A percentile compares a stretch with the other conserved stretches of the same genome.
These are phyloP conservation scores for Ochlodes sylvanus DNA, from an alignment of 2,888 invertebrate species.

Conservation along the genomic window DNA sequence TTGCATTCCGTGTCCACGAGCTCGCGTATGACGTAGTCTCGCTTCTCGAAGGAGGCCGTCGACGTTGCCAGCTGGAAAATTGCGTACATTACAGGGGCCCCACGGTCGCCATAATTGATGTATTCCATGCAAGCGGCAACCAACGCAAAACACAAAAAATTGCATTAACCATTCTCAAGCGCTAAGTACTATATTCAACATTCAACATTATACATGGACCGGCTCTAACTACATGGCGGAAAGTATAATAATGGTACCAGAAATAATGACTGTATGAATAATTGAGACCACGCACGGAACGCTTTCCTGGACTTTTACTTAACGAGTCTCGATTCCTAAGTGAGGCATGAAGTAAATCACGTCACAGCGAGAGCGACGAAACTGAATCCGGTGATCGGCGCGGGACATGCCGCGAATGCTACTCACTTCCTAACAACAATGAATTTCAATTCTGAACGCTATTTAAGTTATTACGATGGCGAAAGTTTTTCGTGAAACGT, in stretches of 20 bases:
- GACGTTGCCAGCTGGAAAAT: slow-evolving; percentile 76
- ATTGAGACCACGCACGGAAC: slow-evolving; percentile 62
- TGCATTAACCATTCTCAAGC: slow-evolving; percentile 47
- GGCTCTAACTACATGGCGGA: slow-evolving; percentile 50
- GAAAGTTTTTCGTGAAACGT: slow-evolving; percentile 8
- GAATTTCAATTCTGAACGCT: slow-evolving; percentile 8
- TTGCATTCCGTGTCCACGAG: slow-evolving; percentile 98
- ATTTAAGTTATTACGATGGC: background rate
- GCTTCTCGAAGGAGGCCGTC: slow-evolving; percentile 90
- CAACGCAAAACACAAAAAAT: slow-evolving; percentile 39
- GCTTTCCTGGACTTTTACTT: slow-evolving; percentile 65
- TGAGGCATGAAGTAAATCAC: slow-evolving; percentile 48
- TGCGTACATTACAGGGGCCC: background rate
- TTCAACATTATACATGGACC: slow-evolving; percentile 47
- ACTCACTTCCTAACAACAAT: slow-evolving; percentile 34
- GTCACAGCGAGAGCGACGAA: slow-evolving; percentile 41
- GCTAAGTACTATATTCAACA: slow-evolving; percentile 28
- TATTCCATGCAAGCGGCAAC: slow-evolving; percentile 30
- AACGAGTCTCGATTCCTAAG: slow-evolving; percentile 53
- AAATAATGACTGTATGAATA: slow-evolving; percentile 69
- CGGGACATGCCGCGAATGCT: slow-evolving; percentile 12
- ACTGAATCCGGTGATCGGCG: slow-evolving; percentile 25
- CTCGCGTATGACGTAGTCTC: slow-evolving; percentile 97
- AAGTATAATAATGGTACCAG: slow-evolving; percentile 64
- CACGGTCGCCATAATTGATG: background rate